These are phyloP conservation scores for Nansenia antarctica DNA, from an alignment of 2,113 vertebrate species.

Conservation along the genomic window DNA sequence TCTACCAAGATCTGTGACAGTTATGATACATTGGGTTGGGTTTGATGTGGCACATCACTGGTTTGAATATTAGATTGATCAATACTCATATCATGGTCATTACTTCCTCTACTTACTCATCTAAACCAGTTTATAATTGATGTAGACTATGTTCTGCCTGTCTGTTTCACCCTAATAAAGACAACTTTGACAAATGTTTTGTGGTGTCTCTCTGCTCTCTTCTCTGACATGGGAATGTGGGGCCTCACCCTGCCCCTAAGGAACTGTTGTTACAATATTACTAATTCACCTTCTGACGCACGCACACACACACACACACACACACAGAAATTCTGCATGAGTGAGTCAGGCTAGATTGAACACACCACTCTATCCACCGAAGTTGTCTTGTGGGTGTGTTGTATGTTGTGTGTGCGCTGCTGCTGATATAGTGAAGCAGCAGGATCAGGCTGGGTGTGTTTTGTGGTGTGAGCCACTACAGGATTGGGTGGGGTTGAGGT, in stretches of 20 bases:
- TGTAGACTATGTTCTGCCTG: constrained; percentile 28
- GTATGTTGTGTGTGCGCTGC: background rate
- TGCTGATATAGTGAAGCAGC: constrained; percentile 40
- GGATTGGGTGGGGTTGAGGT: too few species aligned
- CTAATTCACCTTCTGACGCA: constrained; percentile 18
- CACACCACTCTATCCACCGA: background rate
- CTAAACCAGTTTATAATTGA: too few species aligned
- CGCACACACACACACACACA: constrained; percentile 1
- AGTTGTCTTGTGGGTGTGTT: background rate
- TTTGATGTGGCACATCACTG: constrained; percentile 11
- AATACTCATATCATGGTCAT: too few species aligned
- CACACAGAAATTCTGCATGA: constrained; percentile 49
- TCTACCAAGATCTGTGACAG: too few species aligned
- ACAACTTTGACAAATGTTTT: constrained; percentile 28
- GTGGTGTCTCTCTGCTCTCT: constrained; percentile 33
- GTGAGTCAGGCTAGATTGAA: constrained; percentile 24
- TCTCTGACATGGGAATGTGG: constrained; percentile 54
- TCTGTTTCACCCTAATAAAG: constrained; percentile 44
- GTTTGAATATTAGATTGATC: too few species aligned
- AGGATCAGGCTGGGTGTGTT: constrained; percentile 65
- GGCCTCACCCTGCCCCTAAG: constrained; percentile 49
- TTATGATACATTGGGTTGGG: background rate
- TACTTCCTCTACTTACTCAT: too few species aligned
- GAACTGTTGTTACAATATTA: constrained; percentile 51
- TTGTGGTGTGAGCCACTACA: background rate